Evolutionary conservation across 2,113 vertebrate species (phyloP).

Genomic region (Centropus unirufus): DNA sequence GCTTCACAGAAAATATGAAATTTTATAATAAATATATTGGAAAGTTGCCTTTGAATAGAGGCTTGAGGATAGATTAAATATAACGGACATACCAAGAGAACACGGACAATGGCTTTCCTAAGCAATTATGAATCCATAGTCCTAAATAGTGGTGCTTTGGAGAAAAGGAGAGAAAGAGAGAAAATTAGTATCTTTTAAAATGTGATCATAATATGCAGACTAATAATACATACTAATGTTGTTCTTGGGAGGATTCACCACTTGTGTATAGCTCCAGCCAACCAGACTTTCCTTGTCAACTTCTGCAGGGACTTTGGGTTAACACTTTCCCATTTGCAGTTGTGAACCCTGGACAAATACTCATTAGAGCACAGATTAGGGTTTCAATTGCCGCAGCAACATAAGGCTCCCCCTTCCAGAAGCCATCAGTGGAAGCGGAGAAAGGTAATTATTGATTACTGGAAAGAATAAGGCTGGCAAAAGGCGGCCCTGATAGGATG

Average conservation of each 20-base stretch:
- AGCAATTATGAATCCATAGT: slow-evolving; percentile 43
- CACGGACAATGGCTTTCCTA: slow-evolving; percentile 6
- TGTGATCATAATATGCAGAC: neutral
- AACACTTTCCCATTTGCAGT: slow-evolving; percentile 14
- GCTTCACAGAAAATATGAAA: neutral
- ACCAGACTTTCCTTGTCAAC: slow-evolving; percentile 8
- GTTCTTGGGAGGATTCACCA: slow-evolving; percentile 13
- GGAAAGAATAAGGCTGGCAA: slow-evolving; percentile 48
- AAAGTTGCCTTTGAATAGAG: slow-evolving; percentile 26
- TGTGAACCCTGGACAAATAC: slow-evolving; percentile 30
- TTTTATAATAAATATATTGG: slow-evolving; percentile 42
- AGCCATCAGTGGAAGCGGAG: slow-evolving; percentile 45
- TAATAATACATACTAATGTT: slow-evolving; percentile 25
- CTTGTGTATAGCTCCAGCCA: neutral
- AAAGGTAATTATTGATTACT: slow-evolving; percentile 64
- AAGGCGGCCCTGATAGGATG: slow-evolving; percentile 10
- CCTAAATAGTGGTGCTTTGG: slow-evolving; percentile 45
- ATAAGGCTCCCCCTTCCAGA: slow-evolving; percentile 55
- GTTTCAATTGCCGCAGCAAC: slow-evolving; percentile 50
- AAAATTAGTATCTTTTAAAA: slow-evolving; percentile 56
- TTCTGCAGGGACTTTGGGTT: slow-evolving; percentile 41
- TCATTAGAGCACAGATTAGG: slow-evolving; percentile 62
- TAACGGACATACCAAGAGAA: slow-evolving; percentile 41
- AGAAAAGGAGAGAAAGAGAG: slow-evolving; percentile 38
- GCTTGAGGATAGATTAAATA: slow-evolving; percentile 29